Evolutionary conservation across 2,797 vertebrate genomes (phyloP).

Genomic region (Thripadectes ignobilis): DNA sequence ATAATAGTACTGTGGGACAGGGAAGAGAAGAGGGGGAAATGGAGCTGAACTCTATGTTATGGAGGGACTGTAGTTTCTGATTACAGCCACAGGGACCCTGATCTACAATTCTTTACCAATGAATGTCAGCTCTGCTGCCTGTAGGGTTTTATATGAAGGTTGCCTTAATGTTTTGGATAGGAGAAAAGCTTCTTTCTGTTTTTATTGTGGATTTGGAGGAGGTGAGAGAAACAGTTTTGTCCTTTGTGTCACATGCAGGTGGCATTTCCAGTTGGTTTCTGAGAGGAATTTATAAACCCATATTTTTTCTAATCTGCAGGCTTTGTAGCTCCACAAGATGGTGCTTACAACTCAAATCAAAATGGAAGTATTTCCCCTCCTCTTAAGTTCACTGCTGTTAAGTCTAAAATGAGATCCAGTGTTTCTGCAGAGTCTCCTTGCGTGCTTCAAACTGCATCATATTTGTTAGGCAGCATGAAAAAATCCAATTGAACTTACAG

Average conservation of each 20-base stretch:
- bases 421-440: background rate
- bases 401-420: background rate
- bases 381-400: background rate
- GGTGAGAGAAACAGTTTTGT: background rate
- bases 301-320: background rate
- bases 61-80: background rate
- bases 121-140: background rate
- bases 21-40: background rate
- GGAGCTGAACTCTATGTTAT: background rate
- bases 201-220: background rate
- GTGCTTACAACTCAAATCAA: slow-evolving; percentile 30
- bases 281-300: background rate
- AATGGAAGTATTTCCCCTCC: slow-evolving; percentile 26
- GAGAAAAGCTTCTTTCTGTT: background rate
- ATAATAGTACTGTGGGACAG: background rate
- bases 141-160: background rate
- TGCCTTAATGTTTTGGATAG: background rate
- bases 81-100: background rate
- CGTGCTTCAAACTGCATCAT: accelerated
- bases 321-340: slow-evolving; percentile 35
- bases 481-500: background rate
- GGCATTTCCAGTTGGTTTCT: background rate
- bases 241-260: background rate
- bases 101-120: background rate
- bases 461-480: background rate